Evolutionary conservation across 2,888 invertebrate species (phyloP).

Genomic region (Steinernema hermaphroditum): DNA sequence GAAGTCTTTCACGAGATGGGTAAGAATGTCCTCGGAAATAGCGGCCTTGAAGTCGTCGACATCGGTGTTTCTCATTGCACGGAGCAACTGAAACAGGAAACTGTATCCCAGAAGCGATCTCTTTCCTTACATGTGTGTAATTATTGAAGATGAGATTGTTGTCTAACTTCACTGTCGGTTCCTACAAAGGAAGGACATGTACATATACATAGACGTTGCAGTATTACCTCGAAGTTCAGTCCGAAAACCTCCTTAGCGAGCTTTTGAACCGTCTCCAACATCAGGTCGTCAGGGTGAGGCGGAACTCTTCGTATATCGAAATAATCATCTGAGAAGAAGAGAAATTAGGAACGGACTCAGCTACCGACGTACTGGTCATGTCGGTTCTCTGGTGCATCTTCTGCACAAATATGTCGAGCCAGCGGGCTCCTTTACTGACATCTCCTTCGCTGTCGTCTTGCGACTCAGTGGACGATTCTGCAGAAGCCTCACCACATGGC

Average conservation of each 20-base stretch:
- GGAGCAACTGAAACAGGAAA: background rate
- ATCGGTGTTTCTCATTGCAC: background rate
- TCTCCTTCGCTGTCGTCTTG: background rate
- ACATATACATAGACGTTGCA: no score
- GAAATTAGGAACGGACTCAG: background rate
- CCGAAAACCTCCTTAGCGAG: background rate
- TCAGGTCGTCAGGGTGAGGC: slow-evolving; percentile 2
- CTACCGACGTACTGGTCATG: background rate
- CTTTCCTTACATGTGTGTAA: background rate
- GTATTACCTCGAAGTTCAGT: background rate
- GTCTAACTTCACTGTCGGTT: background rate
- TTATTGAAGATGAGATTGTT: background rate
- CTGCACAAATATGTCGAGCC: background rate
- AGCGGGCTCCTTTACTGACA: background rate
- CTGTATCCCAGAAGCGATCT: background rate
- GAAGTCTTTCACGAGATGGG: background rate
- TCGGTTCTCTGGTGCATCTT: slow-evolving; percentile 15
- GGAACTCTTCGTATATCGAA: background rate
- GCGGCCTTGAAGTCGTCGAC: background rate
- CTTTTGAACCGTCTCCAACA: background rate
- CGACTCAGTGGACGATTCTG: background rate
- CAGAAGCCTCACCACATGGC: no score
- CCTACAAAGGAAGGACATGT: background rate
- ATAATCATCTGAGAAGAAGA: background rate
- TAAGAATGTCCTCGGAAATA: background rate